A percentile compares a stretch with the other conserved stretches of the same genome.
phyloP scores from a whole-genome alignment of 2,113 vertebrate genomes.

The Heloderma charlesbogerti region DNA sequence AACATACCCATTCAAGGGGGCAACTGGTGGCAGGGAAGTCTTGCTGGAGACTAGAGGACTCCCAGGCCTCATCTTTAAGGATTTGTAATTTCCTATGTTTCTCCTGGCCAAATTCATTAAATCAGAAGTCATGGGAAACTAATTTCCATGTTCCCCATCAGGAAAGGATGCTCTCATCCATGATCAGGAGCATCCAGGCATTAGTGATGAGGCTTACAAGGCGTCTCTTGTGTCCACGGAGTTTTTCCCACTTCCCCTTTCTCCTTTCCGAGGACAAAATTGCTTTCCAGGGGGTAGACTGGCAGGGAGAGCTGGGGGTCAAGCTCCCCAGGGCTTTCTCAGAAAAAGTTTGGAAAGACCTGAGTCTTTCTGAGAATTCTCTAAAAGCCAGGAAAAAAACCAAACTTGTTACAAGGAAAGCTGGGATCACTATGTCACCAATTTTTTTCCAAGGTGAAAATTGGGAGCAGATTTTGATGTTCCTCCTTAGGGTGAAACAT shows the following conservation, averaged over 20 bases:
- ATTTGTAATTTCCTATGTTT: not conserved
- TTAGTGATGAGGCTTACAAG: not conserved
- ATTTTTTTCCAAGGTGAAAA: not conserved
- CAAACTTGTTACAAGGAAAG: not conserved
- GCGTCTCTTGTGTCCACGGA: not conserved
- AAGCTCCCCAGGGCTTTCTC: not conserved
- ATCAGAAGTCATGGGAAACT: not conserved
- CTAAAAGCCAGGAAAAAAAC: not conserved
- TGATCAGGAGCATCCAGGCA: not conserved
- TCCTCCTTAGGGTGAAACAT: not conserved
- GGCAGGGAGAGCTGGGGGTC: not conserved
- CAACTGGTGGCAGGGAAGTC: not conserved
- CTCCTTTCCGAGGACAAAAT: not conserved
- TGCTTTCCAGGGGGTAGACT: not conserved
- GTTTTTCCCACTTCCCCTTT: not conserved
- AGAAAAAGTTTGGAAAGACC: not conserved
- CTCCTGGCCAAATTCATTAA: not conserved
- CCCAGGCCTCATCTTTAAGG: not conserved
- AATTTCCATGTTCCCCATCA: not conserved
- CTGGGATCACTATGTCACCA: not conserved
- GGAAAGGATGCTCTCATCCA: not conserved
- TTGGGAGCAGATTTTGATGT: not conserved
- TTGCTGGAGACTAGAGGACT: not conserved
- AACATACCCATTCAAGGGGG: not conserved
- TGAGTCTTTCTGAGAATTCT: not conserved